A percentile compares a stretch with the other conserved stretches of the same genome.
Evolutionary conservation across 2,888 invertebrate species (phyloP).

Genomic region (Malacosoma neustria): DNA sequence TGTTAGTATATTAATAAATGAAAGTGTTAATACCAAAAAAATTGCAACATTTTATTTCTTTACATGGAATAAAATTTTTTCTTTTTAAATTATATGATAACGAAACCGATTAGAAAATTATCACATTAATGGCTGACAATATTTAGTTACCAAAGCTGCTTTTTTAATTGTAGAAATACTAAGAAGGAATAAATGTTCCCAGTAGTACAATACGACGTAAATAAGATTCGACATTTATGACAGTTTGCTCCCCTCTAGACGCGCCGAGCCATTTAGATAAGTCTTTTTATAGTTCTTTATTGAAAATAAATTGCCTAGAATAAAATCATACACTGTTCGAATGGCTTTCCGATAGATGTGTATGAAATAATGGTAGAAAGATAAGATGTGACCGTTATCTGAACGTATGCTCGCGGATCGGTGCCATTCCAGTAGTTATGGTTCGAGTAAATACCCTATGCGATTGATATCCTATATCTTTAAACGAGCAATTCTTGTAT

Average conservation of each 20-base stretch:
- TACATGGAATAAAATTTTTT: too few relatives aligned
- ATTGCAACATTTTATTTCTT: too few relatives aligned
- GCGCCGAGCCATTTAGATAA: slow-evolving; percentile 69
- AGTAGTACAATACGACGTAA: slow-evolving; percentile 51
- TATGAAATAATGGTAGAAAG: slow-evolving; percentile 66
- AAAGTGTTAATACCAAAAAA: too few relatives aligned
- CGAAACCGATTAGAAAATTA: too few relatives aligned
- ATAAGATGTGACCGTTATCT: slow-evolving; percentile 59
- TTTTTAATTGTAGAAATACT: too few relatives aligned
- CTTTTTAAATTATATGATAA: too few relatives aligned
- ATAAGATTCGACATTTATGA: slow-evolving; percentile 66
- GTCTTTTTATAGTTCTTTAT: slow-evolving; percentile 76
- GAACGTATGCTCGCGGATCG: slow-evolving; percentile 38
- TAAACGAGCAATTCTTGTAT: too few relatives aligned
- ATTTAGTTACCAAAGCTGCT: too few relatives aligned
- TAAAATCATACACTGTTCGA: slow-evolving; percentile 68
- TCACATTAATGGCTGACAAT: too few relatives aligned
- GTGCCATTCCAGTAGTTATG: neutral
- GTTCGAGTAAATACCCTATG: too few relatives aligned
- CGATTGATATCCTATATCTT: too few relatives aligned
- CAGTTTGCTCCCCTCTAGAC: slow-evolving; percentile 52
- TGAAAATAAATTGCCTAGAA: slow-evolving; percentile 76
- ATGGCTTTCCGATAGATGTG: slow-evolving; percentile 73
- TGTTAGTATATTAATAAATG: too few relatives aligned
- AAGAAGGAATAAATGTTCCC: slow-evolving; percentile 28